Base-by-base conservation (phyloP, 1,140 invertebrate genomes). In the Belonocnema kinseyi region DNA sequence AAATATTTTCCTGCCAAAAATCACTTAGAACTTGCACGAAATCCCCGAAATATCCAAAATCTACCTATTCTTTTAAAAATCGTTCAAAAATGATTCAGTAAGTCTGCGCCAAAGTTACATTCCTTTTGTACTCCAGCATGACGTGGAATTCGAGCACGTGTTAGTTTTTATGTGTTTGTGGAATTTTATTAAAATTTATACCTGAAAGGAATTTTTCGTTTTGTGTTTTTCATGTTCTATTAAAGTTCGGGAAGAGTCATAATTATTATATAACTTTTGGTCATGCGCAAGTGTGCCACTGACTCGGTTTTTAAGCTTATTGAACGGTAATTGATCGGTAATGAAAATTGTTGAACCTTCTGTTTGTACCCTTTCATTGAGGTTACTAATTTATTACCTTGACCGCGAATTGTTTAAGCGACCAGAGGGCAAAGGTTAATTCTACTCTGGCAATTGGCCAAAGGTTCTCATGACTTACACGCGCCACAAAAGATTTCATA, bases 241-340 rank as follows among this genome's bases (percentile, higher is more conserved):
- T 33, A 33, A 66, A 66, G 33, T 46, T 66, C 1, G 61, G 40
- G 61, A 66, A 3, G 61, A 46, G 13, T 1, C 3, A 40, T 40
- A 46, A 66, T 66, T 66, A 66, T 66, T 40, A 40, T 40, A 40
- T 66, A 33, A 10, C 13, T 7, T n/a, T 61, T 85, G 83, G 84
- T 82, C 77, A n/a, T 85, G 82, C 82, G 83, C 80, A 77, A 83
- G 75, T 84, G 71, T 54, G 74, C 83, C 46, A 83, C 74, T 84
- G 76, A 26, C 78, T 81, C 50, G 72, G 13, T 77, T 66, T 40
- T 54, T n/a, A 50, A 54, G 66, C 21, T 77, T 66, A 66, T 54
- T n/a, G 21, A 54, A 66, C 21, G 71, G 66, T 76, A 76, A 58
- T 33, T 19, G 72, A 56, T 26, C 50, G 17, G 14, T 26, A 40